A percentile compares a stretch with the other conserved stretches of the same genome.
phyloP scores from a whole-genome alignment of 2,888 invertebrate genomes.

The Aporophyla nigra region DNA sequence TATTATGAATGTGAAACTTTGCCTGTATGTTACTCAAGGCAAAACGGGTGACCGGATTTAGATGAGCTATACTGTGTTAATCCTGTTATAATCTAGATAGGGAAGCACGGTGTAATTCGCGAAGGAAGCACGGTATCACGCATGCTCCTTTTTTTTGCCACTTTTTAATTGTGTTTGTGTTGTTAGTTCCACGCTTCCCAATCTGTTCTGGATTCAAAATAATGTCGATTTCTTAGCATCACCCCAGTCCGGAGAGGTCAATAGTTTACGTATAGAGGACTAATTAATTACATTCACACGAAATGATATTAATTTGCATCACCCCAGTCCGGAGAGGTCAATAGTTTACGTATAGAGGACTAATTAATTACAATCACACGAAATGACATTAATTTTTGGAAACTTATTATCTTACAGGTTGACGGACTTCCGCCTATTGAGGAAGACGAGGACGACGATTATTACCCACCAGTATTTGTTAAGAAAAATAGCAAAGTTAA shows the following conservation, averaged over 20 bases:
- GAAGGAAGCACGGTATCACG: background rate
- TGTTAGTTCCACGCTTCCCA: background rate
- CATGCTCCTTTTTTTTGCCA: background rate
- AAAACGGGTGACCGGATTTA: too few relatives aligned
- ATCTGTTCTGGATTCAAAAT: background rate
- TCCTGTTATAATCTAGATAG: too few relatives aligned
- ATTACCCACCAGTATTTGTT: constrained; percentile 93
- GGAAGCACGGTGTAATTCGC: too few relatives aligned
- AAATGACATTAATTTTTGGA: background rate
- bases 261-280: background rate
- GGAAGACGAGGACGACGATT: constrained; percentile 94
- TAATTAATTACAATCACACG: background rate
- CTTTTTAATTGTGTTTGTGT: background rate
- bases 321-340: too few relatives aligned
- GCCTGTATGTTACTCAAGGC: too few relatives aligned
- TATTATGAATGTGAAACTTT: too few relatives aligned
- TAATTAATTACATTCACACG: background rate
- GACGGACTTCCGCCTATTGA: constrained; percentile 94
- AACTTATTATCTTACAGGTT: constrained; percentile 81
- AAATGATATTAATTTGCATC: constrained; percentile 2
- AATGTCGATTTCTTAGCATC: background rate
- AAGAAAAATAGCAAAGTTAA: constrained; percentile 95
- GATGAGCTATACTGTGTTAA: too few relatives aligned
- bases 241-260: too few relatives aligned
- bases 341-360: background rate